phyloP scores from a whole-genome alignment of 2,797 vertebrate species.

The Poecilia gillii region DNA sequence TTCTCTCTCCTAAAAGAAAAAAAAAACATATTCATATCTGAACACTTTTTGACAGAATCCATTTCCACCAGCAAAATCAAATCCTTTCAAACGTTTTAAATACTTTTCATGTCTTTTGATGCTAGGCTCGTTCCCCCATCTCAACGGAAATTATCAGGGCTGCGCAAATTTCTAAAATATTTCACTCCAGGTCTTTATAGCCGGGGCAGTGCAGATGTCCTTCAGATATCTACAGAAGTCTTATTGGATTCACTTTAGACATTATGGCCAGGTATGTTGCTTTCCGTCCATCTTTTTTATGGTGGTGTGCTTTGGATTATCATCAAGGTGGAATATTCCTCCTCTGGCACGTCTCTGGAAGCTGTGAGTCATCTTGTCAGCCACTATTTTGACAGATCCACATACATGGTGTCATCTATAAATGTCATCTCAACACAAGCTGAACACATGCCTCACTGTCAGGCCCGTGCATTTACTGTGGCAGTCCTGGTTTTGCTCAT shows the following conservation, averaged over 20 bases:
- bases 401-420: slow-evolving; percentile 9
- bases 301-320: not conserved
- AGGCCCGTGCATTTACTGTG: not conserved
- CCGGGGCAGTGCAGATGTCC: not conserved
- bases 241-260: slow-evolving; percentile 1
- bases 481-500: not conserved
- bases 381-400: slow-evolving; percentile 1
- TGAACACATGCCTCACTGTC: not conserved
- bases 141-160: not conserved
- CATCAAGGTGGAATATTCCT: slow-evolving; percentile 4
- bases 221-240: not conserved
- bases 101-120: slow-evolving; percentile 1
- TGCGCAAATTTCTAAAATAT: not conserved
- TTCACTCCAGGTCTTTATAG: not conserved
- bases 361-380: slow-evolving; percentile 1
- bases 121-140: not conserved
- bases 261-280: not conserved
- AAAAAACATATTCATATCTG: not conserved
- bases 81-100: slow-evolving; percentile 3
- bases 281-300: not conserved
- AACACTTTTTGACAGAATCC: not conserved
- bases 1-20: not conserved
- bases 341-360: not conserved
- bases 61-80: not conserved
- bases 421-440: slow-evolving; percentile 5